phyloP scores from a whole-genome alignment of 2,888 invertebrate species.

The Osmoderma eremita region DNA sequence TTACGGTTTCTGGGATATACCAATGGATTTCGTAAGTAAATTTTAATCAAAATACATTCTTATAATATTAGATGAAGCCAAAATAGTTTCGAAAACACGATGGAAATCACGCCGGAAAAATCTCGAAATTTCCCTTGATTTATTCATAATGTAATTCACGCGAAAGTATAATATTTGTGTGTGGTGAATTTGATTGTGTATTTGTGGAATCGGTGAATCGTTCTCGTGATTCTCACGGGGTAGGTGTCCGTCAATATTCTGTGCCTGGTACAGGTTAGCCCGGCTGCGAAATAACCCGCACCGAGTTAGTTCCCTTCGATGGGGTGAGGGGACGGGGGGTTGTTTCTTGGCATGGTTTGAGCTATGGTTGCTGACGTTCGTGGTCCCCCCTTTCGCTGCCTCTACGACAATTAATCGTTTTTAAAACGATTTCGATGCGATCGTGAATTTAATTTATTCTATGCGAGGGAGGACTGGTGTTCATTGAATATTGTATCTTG shows the following conservation, averaged over 20 bases:
- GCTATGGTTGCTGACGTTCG: constrained; percentile 37
- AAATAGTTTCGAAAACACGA: neutral
- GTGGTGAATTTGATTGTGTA: constrained; percentile 51
- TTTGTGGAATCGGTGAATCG: constrained; percentile 49
- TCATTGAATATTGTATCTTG: neutral
- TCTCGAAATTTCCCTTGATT: constrained; percentile 4
- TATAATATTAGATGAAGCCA: too few relatives aligned
- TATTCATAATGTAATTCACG: constrained; percentile 14
- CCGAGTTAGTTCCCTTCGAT: constrained; percentile 4
- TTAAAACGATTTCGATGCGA: constrained; percentile 53
- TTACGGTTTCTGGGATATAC: constrained; percentile 91
- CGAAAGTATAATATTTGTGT: constrained; percentile 49
- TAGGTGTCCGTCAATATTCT: constrained; percentile 58
- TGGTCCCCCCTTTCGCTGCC: constrained; percentile 31
- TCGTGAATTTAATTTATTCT: too few relatives aligned
- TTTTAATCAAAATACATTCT: too few relatives aligned
- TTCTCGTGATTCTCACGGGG: constrained; percentile 45
- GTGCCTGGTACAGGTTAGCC: constrained; percentile 59
- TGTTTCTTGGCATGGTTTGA: constrained; percentile 13
- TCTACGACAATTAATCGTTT: constrained; percentile 53
- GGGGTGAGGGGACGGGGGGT: constrained; percentile 2
- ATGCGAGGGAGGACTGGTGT: too few relatives aligned
- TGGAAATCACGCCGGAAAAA: neutral
- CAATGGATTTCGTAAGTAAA: constrained; percentile 92
- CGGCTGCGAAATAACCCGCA: constrained; percentile 41